Evolutionary conservation across 2,888 invertebrate genomes (phyloP).

Genomic region (Eumacrocentrus americanus): DNA sequence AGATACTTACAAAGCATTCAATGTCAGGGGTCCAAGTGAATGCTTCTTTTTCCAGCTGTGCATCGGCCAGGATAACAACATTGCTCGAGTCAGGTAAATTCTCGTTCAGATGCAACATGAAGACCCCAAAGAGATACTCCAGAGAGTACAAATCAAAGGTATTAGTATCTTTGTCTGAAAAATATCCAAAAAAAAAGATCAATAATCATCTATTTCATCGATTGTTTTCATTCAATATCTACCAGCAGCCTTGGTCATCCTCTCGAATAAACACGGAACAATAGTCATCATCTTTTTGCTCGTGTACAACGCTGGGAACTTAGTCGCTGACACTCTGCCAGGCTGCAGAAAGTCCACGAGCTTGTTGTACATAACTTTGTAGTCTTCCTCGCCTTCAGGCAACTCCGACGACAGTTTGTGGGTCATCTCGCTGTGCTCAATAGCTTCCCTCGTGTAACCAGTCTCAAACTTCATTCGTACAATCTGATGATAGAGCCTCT

Average conservation of each 20-base stretch:
- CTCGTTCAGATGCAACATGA: neutral
- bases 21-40: constrained; percentile 52
- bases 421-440: constrained; percentile 58
- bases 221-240: constrained; percentile 22
- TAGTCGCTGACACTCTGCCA: constrained; percentile 31
- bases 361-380: constrained; percentile 55
- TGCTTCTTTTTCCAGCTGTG: constrained; percentile 57
- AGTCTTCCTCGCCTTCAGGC: constrained; percentile 49
- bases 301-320: constrained; percentile 62
- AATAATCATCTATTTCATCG: no score
- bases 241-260: constrained; percentile 39
- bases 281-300: constrained; percentile 29
- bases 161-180: constrained; percentile 37
- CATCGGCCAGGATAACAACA: constrained; percentile 41
- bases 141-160: constrained; percentile 29
- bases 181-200: constrained; percentile 26
- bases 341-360: constrained; percentile 59
- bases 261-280: constrained; percentile 38
- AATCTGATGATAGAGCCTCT: constrained; percentile 53
- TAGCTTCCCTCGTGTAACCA: constrained; percentile 62
- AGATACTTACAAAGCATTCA: constrained; percentile 59
- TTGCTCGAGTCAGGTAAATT: constrained; percentile 27
- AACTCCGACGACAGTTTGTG: constrained; percentile 62
- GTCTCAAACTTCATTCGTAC: constrained; percentile 58
- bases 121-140: constrained; percentile 27